phyloP scores from a whole-genome alignment of 2,113 vertebrate species.

The Leucoraja erinaceus region DNA sequence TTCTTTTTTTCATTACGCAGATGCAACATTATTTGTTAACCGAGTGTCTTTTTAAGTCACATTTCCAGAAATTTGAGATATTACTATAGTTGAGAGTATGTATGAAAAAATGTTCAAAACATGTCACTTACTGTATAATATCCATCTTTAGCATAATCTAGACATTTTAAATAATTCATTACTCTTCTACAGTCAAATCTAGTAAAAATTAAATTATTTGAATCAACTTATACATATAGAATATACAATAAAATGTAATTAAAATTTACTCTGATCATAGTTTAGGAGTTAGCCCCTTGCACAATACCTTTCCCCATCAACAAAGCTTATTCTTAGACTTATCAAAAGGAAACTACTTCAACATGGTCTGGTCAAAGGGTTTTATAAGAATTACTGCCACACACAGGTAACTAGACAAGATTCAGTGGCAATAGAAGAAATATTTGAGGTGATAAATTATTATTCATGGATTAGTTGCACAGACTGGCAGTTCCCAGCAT shows the following conservation, averaged over 20 bases:
- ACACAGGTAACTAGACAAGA: background rate
- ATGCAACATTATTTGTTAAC: background rate
- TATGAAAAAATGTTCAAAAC: background rate
- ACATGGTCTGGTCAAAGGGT: background rate
- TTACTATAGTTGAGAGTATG: background rate
- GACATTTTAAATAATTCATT: too few relatives aligned
- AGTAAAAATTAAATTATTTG: background rate
- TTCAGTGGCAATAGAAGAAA: background rate
- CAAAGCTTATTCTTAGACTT: background rate
- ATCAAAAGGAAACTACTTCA: background rate
- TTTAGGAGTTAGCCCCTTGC: background rate
- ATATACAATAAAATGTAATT: too few relatives aligned
- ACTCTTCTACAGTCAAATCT: background rate
- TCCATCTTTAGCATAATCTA: background rate
- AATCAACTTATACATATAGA: background rate
- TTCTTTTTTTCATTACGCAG: background rate
- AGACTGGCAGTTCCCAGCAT: conserved; percentile 34
- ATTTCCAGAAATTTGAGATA: background rate
- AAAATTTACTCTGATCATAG: too few relatives aligned
- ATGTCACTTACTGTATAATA: background rate
- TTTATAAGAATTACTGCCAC: background rate
- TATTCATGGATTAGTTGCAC: conserved; percentile 33
- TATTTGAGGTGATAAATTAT: conserved; percentile 29
- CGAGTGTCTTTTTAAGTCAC: background rate
- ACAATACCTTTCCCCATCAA: background rate